Percentiles rank a stretch among this genome's conserved stretches.
Conservation (phyloP, 2,113 vertebrate genomes). For the Cromileptes altivelis region DNA sequence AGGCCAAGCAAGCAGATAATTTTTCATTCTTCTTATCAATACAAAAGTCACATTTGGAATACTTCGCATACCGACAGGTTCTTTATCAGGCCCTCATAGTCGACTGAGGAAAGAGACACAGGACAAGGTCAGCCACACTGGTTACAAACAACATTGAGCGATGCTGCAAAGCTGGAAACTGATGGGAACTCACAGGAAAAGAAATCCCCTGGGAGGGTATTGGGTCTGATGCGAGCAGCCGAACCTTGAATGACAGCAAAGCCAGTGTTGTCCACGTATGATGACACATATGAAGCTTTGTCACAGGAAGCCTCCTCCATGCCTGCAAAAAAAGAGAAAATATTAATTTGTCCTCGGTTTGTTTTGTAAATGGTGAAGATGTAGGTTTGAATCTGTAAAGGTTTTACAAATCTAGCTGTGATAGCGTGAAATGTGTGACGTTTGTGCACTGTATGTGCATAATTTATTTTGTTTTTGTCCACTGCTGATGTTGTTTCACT, state of each 20-base stretch:
- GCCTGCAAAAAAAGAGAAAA: conserved; percentile 80
- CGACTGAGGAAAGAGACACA: conserved; percentile 85
- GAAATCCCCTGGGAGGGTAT: conserved; percentile 85
- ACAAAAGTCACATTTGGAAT: conserved; percentile 68
- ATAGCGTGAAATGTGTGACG: neutral
- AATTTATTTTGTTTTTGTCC: neutral
- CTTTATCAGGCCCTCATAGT: conserved; percentile 92
- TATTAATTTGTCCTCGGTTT: neutral
- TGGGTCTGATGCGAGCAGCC: conserved; percentile 89
- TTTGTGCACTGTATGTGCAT: no score
- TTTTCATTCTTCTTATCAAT: conserved; percentile 61
- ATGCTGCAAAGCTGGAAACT: neutral
- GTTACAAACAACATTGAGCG: conserved; percentile 11
- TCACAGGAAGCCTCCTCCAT: conserved; percentile 92
- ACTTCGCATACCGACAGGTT: conserved; percentile 93
- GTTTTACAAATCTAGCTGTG: neutral
- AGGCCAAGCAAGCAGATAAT: conserved; percentile 68
- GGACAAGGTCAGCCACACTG: neutral
- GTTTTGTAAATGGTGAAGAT: neutral
- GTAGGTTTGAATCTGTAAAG: neutral
- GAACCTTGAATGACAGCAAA: conserved; percentile 91
- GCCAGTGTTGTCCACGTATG: conserved; percentile 82
- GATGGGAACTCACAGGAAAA: conserved; percentile 88
- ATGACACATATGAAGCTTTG: conserved; percentile 84
- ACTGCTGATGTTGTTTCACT: neutral